These are phyloP conservation scores for Oncopodura yosiiana DNA, from an alignment of 1,140 invertebrate species.

Conservation along the genomic window DNA sequence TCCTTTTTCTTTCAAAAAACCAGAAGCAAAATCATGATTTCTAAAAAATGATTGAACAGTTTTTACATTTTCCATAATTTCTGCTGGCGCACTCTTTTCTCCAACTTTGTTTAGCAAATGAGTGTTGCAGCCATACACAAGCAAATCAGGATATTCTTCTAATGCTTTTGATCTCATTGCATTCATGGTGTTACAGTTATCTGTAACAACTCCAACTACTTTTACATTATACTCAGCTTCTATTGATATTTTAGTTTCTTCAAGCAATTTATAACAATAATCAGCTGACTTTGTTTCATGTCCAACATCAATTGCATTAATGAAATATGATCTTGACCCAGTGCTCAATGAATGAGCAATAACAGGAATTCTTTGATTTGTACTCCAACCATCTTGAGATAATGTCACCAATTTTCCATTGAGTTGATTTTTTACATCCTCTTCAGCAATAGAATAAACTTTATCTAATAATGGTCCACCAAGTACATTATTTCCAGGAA, in stretches of 20 bases:
- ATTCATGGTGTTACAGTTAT: constrained; percentile 15
- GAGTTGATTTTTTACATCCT: not conserved
- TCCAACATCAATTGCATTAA: constrained; percentile 11
- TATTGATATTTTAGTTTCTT: not conserved
- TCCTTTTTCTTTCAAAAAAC: constrained; percentile 2
- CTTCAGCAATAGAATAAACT: not conserved
- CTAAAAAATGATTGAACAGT: constrained; percentile 11
- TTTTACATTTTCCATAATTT: not conserved
- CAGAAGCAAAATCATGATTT: constrained; percentile 3
- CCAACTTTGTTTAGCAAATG: constrained; percentile 22
- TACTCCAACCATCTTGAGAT: constrained; percentile 22
- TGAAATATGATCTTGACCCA: constrained; percentile 2
- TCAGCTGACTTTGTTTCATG: constrained; percentile 6
- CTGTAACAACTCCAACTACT: constrained; percentile 10
- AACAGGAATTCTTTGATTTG: not conserved
- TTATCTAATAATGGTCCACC: not conserved
- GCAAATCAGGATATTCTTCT: not conserved
- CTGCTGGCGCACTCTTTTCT: not conserved
- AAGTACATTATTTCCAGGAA: not conserved
- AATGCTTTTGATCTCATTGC: not conserved
- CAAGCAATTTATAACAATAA: constrained; percentile 9
- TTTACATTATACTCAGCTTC: not conserved
- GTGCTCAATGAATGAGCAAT: constrained; percentile 5
- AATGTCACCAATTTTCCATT: constrained; percentile 2
- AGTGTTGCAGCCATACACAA: constrained; percentile 15